Evolutionary conservation across 2,797 vertebrate genomes (phyloP).

Genomic region (Lophotriccus pileatus): DNA sequence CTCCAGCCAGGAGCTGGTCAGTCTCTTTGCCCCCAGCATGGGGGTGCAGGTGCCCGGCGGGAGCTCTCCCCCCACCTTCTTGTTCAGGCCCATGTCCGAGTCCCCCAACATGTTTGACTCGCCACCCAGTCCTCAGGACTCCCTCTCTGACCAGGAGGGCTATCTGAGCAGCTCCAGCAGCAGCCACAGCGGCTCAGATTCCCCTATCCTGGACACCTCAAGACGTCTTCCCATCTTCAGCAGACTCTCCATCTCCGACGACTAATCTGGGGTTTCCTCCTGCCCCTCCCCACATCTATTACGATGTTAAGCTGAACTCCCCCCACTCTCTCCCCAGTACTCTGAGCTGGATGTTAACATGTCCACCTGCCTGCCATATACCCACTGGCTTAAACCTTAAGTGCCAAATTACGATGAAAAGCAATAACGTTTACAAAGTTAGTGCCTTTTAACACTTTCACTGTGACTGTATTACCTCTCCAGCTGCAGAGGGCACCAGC

Average conservation of each 20-base stretch:
- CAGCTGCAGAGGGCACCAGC: slow-evolving; percentile 81
- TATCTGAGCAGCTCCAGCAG: slow-evolving; percentile 97
- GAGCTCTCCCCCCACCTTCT: slow-evolving; percentile 85
- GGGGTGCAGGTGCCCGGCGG: slow-evolving; percentile 80
- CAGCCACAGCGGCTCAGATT: slow-evolving; percentile 94
- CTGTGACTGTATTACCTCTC: slow-evolving; percentile 83
- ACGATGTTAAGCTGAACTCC: slow-evolving; percentile 76
- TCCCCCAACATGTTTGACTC: slow-evolving; percentile 92
- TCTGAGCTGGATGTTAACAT: slow-evolving; percentile 57
- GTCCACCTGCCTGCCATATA: slow-evolving; percentile 69
- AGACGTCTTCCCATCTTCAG: slow-evolving; percentile 98
- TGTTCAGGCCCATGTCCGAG: slow-evolving; percentile 92
- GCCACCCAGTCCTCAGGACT: slow-evolving; percentile 93
- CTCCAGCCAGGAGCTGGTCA: slow-evolving; percentile 98
- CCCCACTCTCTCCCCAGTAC: not conserved
- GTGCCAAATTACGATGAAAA: slow-evolving; percentile 79
- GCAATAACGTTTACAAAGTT: slow-evolving; percentile 83
- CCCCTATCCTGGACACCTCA: slow-evolving; percentile 91
- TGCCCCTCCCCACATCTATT: slow-evolving; percentile 42
- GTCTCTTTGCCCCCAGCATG: slow-evolving; percentile 90
- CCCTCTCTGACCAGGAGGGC: slow-evolving; percentile 96
- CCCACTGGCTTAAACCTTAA: slow-evolving; percentile 75
- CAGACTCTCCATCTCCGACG: slow-evolving; percentile 97
- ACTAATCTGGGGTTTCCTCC: slow-evolving; percentile 78
- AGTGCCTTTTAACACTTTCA: slow-evolving; percentile 82